Conservation (phyloP, 2,888 invertebrate species). For the Flexamia atlantica region DNA sequence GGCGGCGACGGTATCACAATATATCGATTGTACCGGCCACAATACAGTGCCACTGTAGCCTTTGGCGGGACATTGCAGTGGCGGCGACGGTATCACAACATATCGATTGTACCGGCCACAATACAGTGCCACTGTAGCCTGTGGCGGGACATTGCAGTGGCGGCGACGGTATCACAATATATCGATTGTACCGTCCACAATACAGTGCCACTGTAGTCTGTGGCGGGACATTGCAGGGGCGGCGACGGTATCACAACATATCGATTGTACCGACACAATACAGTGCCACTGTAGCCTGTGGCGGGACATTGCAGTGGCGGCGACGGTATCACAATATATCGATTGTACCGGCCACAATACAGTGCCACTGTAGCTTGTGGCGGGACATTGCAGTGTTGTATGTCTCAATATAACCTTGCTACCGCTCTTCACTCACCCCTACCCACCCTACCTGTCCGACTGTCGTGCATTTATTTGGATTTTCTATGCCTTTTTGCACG, state of each 20-base stretch:
- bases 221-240: background rate
- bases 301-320: too few species aligned
- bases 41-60: background rate
- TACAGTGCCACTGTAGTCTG: background rate
- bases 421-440: background rate
- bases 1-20: slow-evolving; percentile 8
- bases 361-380: background rate
- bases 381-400: slow-evolving; percentile 5
- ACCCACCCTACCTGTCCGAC: slow-evolving; percentile 4
- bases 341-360: background rate
- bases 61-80: too few species aligned
- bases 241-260: slow-evolving; percentile 32
- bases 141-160: background rate
- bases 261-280: background rate
- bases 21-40: background rate
- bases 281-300: too few species aligned
- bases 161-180: slow-evolving; percentile 12
- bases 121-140: background rate
- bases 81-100: background rate
- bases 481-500: too few species aligned
- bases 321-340: slow-evolving; percentile 37
- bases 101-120: too few species aligned
- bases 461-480: too few species aligned
- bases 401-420: slow-evolving; percentile 8
- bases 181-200: too few species aligned